Base-by-base conservation (phyloP, 2,888 invertebrate genomes). In the Elgonia sp. region DNA sequence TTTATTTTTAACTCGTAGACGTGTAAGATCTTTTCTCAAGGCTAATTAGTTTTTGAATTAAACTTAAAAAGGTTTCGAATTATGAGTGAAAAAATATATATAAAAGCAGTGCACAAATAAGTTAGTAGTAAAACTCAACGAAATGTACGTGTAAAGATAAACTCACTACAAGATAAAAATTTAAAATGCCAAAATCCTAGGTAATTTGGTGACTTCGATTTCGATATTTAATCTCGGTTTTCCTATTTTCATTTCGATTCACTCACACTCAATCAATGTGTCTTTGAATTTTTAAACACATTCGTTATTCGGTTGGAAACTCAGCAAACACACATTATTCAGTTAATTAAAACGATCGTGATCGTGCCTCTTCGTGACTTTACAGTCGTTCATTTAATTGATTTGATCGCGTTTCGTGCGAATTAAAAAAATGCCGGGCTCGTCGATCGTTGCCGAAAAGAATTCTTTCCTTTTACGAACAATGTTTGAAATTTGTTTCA, bases 1-100 rank as follows among this genome's bases (percentile, higher is more conserved):
- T n/a, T n/a, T n/a, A n/a, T n/a, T n/a, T n/a, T n/a, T n/a, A n/a
- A n/a, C n/a, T n/a, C n/a, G n/a, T n/a, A 57, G 79, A 88, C 77
- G 63, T 77, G 89, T 88, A 87, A 89, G 91, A 84, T 89, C 91
- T 87, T 89, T 91, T 89, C 90, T 89, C 77, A 90, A 84, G 90
- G 90, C 91, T 90, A 91, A 92, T 91, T 91, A 92, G 91, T 86
- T 91, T 92, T 85, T 83, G 81, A 80, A 79, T 75, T 70, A 57
- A 87, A 85, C 88, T 90, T 89, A 89, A 90, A 89, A 90, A 90
- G 92, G 89, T 90, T 89, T 87, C 90, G 89, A 90, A 89, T 91
- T 93, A n/a, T n/a, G n/a, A n/a, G n/a, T n/a, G n/a, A n/a, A n/a
- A n/a, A n/a, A n/a, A n/a, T n/a, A n/a, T n/a, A n/a, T n/a, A n/a